These are phyloP conservation scores for Dicycla oo DNA, from an alignment of 2,888 invertebrate genomes.

Conservation along the genomic window DNA sequence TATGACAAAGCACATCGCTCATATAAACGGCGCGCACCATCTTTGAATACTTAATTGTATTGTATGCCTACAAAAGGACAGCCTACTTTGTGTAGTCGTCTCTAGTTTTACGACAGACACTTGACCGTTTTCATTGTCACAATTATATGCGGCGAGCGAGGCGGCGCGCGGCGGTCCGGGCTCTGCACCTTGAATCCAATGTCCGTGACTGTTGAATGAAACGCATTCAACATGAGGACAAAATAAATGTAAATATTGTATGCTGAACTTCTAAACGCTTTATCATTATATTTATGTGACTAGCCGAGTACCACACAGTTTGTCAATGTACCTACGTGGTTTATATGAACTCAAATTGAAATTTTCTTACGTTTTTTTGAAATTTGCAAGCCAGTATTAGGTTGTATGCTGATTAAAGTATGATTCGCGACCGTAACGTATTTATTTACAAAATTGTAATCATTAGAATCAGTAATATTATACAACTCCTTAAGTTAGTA, in stretches of 20 bases:
- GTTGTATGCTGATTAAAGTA: no score
- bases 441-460: no score
- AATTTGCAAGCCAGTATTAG: no score
- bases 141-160: slow-evolving; percentile 74
- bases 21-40: slow-evolving; percentile 74
- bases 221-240: slow-evolving; percentile 68
- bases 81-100: slow-evolving; percentile 81
- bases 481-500: no score
- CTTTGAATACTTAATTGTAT: slow-evolving; percentile 86
- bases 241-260: slow-evolving; percentile 69
- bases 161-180: slow-evolving; percentile 67
- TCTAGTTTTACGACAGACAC: slow-evolving; percentile 87
- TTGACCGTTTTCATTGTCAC: slow-evolving; percentile 86
- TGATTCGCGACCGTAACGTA: no score
- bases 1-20: slow-evolving; percentile 74
- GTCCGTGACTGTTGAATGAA: slow-evolving; percentile 74
- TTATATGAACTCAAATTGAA: slow-evolving; percentile 27
- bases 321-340: slow-evolving; percentile 36
- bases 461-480: no score
- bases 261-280: slow-evolving; percentile 57
- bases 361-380: no score
- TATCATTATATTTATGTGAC: slow-evolving; percentile 63
- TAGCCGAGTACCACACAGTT: slow-evolving; percentile 36
- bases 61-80: slow-evolving; percentile 84
- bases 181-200: slow-evolving; percentile 69